Evolutionary conservation across 2,797 vertebrate genomes (phyloP).

Genomic region (Phrynocephalus forsythii): DNA sequence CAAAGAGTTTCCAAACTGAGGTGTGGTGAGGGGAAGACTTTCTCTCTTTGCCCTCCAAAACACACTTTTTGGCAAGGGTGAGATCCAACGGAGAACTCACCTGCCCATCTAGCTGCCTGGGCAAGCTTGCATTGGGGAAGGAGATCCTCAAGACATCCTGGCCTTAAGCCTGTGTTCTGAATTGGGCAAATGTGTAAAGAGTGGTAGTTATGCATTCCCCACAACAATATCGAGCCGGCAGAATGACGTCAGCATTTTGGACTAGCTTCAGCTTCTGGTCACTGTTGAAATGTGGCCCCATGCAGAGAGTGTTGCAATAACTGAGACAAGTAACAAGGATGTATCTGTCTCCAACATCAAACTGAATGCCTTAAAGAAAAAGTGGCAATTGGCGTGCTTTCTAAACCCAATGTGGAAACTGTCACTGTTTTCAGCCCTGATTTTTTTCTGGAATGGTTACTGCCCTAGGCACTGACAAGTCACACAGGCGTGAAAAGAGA

Average conservation of each 20-base stretch:
- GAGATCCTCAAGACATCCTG: background rate
- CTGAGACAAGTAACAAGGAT: background rate
- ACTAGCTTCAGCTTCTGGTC: background rate
- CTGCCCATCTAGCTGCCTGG: background rate
- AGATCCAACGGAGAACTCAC: background rate
- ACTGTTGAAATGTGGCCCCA: background rate
- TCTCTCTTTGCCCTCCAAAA: background rate
- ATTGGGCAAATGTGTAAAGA: background rate
- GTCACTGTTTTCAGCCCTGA: background rate
- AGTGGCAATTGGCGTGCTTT: background rate
- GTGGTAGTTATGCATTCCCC: background rate
- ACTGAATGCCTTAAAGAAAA: background rate
- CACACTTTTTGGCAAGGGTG: background rate
- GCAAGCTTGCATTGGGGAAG: background rate
- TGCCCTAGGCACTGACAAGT: background rate
- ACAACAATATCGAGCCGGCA: background rate
- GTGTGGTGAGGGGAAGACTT: background rate
- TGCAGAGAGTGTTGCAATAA: background rate
- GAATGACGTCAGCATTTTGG: background rate
- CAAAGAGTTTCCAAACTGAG: background rate
- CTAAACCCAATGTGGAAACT: background rate
- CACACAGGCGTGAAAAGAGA: constrained; percentile 3
- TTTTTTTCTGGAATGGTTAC: background rate
- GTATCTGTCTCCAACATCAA: background rate
- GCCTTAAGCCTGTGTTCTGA: background rate